Conservation (phyloP, 2,888 invertebrate species). For the Lucinisca nassula region DNA sequence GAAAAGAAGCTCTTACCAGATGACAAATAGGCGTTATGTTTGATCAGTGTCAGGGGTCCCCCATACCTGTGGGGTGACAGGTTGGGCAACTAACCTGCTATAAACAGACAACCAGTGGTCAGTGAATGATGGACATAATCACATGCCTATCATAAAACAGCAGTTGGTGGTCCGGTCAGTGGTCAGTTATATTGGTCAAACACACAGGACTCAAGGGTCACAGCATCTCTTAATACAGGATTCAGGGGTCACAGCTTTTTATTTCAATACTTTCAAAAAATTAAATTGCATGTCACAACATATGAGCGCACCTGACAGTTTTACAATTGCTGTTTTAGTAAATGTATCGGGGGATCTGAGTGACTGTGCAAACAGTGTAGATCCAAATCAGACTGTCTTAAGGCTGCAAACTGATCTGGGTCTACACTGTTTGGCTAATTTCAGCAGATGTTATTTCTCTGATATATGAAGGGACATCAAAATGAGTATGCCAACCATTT, state of each 20-base stretch:
- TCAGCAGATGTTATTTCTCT: too few relatives aligned
- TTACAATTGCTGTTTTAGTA: too few relatives aligned
- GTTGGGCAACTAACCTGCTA: slow-evolving; percentile 12
- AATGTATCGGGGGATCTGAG: too few relatives aligned
- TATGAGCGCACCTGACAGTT: too few relatives aligned
- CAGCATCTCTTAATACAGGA: neutral
- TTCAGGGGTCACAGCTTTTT: neutral
- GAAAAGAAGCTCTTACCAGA: neutral
- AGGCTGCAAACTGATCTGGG: too few relatives aligned
- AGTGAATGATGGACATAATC: slow-evolving; percentile 6
- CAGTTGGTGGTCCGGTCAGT: neutral
- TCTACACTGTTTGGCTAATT: too few relatives aligned
- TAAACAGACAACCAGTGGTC: slow-evolving; percentile 3
- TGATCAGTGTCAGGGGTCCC: neutral
- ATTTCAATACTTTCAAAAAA: too few relatives aligned
- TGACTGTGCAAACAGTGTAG: too few relatives aligned
- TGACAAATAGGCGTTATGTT: neutral
- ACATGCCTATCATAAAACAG: neutral
- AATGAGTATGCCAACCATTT: too few relatives aligned
- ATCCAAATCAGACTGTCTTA: too few relatives aligned
- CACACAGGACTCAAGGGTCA: neutral
- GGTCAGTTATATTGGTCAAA: neutral
- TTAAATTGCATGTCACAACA: too few relatives aligned
- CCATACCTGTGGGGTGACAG: neutral
- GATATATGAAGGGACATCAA: too few relatives aligned